Evolutionary conservation across 2,797 vertebrate species (phyloP).

Genomic region (Takifugu rubripes): DNA sequence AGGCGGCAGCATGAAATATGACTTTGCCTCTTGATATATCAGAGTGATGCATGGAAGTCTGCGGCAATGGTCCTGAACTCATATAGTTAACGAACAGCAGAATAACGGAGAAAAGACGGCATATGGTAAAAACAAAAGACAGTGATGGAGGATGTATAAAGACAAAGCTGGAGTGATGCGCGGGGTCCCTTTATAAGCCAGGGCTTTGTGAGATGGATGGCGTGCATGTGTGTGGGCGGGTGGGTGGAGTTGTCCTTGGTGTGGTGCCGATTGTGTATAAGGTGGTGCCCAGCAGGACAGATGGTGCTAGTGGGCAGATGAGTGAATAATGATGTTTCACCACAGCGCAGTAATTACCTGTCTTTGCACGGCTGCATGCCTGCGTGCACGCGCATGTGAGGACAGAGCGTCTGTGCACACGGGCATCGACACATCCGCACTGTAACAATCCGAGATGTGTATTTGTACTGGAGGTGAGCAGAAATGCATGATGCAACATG

Average conservation of each 20-base stretch:
- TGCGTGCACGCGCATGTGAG: slow-evolving; percentile 19
- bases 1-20: slow-evolving; percentile 36
- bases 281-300: slow-evolving; percentile 72
- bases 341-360: slow-evolving; percentile 70
- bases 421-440: neutral
- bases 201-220: slow-evolving; percentile 60
- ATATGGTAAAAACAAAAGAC: slow-evolving; percentile 5
- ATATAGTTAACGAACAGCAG: slow-evolving; percentile 50
- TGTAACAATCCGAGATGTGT: too few relatives aligned
- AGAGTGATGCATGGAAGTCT: slow-evolving; percentile 36
- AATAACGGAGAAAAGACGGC: slow-evolving; percentile 26
- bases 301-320: slow-evolving; percentile 75
- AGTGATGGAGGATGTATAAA: slow-evolving; percentile 42
- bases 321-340: slow-evolving; percentile 77
- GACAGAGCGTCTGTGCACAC: neutral
- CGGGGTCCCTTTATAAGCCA: slow-evolving; percentile 47
- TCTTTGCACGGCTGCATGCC: slow-evolving; percentile 34
- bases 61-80: slow-evolving; percentile 21
- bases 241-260: slow-evolving; percentile 72
- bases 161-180: slow-evolving; percentile 59
- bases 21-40: slow-evolving; percentile 25
- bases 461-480: too few relatives aligned
- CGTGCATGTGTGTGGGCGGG: slow-evolving; percentile 15
- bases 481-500: too few relatives aligned
- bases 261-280: slow-evolving; percentile 67